Evolutionary conservation across 2,797 vertebrate genomes (phyloP).

Genomic region (Alectoris magna): DNA sequence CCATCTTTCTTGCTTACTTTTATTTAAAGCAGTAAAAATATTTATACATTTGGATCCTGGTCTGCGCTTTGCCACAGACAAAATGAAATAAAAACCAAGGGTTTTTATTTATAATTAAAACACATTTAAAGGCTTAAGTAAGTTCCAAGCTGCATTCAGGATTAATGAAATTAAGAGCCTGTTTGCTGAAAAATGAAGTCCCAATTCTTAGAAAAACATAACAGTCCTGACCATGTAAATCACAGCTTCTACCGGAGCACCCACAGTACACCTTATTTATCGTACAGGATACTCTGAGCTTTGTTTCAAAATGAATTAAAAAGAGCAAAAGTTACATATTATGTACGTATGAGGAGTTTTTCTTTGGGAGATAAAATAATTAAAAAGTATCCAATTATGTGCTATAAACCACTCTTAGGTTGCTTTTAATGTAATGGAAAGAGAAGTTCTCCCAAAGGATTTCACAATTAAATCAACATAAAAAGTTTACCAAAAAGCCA

Average conservation of each 20-base stretch:
- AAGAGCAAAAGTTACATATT: neutral
- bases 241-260: neutral
- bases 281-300: neutral
- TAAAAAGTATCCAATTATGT: neutral
- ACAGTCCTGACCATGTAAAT: neutral
- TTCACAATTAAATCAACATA: neutral
- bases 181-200: neutral
- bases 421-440: neutral
- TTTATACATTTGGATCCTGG: neutral
- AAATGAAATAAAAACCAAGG: neutral
- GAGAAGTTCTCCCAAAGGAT: neutral
- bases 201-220: neutral
- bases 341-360: neutral
- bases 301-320: neutral
- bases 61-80: too few relatives aligned
- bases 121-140: neutral
- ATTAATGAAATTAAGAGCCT: neutral
- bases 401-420: neutral
- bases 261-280: neutral
- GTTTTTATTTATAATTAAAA: neutral
- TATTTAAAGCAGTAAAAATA: neutral
- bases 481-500: neutral
- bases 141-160: neutral
- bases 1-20: neutral
- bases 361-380: neutral